A percentile compares a stretch with the other conserved stretches of the same genome.
These are phyloP conservation scores for Gopherus flavomarginatus DNA, from an alignment of 2,113 vertebrate genomes.

Conservation along the genomic window DNA sequence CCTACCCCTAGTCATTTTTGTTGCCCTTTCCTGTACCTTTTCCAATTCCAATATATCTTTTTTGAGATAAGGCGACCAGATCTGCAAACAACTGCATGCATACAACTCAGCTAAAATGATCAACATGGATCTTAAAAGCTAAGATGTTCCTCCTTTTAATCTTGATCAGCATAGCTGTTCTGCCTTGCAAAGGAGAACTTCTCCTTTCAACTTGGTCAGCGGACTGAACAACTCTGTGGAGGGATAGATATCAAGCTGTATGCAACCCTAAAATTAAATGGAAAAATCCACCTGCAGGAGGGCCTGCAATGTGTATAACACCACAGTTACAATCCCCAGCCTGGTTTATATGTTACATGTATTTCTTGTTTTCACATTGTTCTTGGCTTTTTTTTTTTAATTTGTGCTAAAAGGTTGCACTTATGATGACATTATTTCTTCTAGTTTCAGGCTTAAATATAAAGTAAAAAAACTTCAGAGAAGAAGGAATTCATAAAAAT, in stretches of 20 bases:
- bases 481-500: not conserved
- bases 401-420: accelerated
- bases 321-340: not conserved
- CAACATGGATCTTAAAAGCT: not conserved
- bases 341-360: not conserved
- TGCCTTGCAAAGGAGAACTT: not conserved
- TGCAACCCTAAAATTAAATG: not conserved
- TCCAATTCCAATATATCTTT: too few species aligned
- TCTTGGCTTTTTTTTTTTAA: not conserved
- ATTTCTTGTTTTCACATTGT: not conserved
- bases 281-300: not conserved
- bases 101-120: not conserved
- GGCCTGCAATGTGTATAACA: not conserved
- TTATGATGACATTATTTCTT: not conserved
- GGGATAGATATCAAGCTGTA: not conserved
- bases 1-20: too few species aligned
- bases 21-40: too few species aligned
- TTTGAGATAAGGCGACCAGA: too few species aligned
- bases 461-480: not conserved
- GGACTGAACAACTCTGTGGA: not conserved
- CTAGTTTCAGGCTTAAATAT: not conserved
- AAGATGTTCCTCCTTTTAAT: not conserved
- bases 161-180: not conserved
- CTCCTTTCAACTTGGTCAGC: not conserved
- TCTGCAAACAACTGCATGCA: too few species aligned